Evolutionary conservation across 2,113 vertebrate genomes (phyloP), one percentile per base, ranked within the genome.

Genomic region (Gavia stellata): DNA sequence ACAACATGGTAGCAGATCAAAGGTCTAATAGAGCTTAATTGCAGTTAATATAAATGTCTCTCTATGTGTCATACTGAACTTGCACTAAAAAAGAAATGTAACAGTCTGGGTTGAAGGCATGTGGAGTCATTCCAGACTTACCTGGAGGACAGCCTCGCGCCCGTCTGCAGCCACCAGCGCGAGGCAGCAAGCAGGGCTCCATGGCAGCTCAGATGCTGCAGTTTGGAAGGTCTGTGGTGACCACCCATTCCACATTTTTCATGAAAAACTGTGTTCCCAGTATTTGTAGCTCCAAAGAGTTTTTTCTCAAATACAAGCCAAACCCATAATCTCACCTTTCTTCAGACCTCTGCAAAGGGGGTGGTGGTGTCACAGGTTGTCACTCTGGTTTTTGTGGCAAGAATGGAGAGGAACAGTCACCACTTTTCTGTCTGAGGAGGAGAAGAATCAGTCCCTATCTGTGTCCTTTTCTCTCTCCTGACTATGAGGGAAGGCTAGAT

Each of bases 11-110:
- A 93, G 45, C 21, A 93, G 68, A 95, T 94, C 84, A 97, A 95
- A 96, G 86, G 87, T 72, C 36, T 91, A 95, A 75, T 81, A 61
- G 58, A 79, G 50, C 45, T 94, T 95, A 94, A 94, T 90, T 95
- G 52, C 11, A 85, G 42, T 84, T 89, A 96, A 93, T 89, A 85
- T 77, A 82, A 82, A 72, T 58, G 58, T 79, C 45, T 93, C 44
- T 82, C 52, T 75, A 4, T 81, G 50, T 82, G 70, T 93, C 89
- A 96, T 77, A 82, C 31, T 77, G 59, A 82, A 87, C 49, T 82
- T 83, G 59, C 52, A 66, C n/a, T 77, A 36, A 89, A 89, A 95
- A 83, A 92, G 17, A 84, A 89, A 89, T 58, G 4, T 49, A 94
- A 52, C 59, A 75, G 25, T 91, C 72, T 9, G 10, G 25, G 31